These are phyloP conservation scores for Mesocricetus auratus DNA, from an alignment of 2,113 vertebrate genomes.

Conservation along the genomic window DNA sequence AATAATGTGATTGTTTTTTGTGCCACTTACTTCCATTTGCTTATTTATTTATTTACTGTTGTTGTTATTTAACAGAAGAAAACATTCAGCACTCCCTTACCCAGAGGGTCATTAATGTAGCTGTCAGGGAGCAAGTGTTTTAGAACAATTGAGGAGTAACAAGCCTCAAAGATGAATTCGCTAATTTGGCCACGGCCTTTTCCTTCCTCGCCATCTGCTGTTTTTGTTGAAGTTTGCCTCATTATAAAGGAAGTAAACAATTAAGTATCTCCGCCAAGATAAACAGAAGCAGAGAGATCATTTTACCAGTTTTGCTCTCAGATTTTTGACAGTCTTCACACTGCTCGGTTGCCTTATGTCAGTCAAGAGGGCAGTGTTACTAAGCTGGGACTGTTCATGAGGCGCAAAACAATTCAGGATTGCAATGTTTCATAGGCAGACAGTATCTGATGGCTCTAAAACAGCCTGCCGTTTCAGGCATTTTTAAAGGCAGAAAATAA, in stretches of 20 bases:
- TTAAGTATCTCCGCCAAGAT: neutral
- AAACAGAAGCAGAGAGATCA: neutral
- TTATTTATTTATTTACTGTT: neutral
- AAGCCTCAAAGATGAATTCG: neutral
- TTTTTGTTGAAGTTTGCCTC: neutral
- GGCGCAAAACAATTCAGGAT: neutral
- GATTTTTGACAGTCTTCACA: neutral
- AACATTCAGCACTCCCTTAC: neutral
- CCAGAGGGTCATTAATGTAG: neutral
- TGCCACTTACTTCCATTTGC: neutral
- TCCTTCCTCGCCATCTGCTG: slow-evolving; percentile 25
- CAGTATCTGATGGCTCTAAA: neutral
- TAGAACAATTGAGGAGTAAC: neutral
- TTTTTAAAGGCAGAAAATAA: slow-evolving; percentile 23
- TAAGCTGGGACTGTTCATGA: neutral
- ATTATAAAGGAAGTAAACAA: slow-evolving; percentile 1
- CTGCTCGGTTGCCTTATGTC: neutral
- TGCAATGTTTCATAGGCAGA: no score
- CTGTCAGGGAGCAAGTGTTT: neutral
- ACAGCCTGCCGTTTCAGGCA: neutral
- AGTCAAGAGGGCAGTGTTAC: neutral
- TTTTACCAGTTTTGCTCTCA: neutral
- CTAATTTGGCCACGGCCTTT: neutral
- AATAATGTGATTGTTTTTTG: neutral
- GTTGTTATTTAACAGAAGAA: neutral